phyloP scores from a whole-genome alignment of 1,140 invertebrate species.

The Tenebrio molitor region DNA sequence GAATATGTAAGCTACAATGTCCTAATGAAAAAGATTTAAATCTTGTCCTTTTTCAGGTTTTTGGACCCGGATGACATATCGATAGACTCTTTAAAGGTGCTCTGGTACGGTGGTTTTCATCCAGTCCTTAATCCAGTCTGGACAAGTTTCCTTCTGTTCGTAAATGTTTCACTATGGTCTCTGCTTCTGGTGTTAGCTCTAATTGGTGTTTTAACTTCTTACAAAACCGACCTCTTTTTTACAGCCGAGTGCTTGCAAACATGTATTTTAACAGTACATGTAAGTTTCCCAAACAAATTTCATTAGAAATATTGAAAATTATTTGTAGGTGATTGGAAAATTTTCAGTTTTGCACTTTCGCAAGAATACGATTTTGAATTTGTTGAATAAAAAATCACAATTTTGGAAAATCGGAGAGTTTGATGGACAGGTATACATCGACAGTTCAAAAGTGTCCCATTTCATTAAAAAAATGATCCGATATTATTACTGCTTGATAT shows the following conservation, averaged over 20 bases:
- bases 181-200: neutral
- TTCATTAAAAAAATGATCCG: neutral
- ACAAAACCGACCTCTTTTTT: neutral
- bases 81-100: neutral
- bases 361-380: neutral
- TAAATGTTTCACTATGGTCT: neutral
- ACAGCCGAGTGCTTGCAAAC: neutral
- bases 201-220: neutral
- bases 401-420: conserved; percentile 21
- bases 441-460: neutral
- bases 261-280: neutral
- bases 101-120: conserved; percentile 8
- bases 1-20: neutral
- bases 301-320: too few species aligned
- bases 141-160: neutral
- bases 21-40: too few species aligned
- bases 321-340: conserved; percentile 12
- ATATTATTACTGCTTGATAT: neutral
- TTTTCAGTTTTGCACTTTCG: neutral
- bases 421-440: neutral
- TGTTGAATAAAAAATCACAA: conserved; percentile 14
- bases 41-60: conserved; percentile 11
- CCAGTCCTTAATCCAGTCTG: neutral
- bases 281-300: neutral
- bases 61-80: conserved; percentile 4